Percentiles rank a stretch among this genome's conserved stretches.
Conservation (phyloP, 2,888 invertebrate genomes). For the Ennomos quercinarius region DNA sequence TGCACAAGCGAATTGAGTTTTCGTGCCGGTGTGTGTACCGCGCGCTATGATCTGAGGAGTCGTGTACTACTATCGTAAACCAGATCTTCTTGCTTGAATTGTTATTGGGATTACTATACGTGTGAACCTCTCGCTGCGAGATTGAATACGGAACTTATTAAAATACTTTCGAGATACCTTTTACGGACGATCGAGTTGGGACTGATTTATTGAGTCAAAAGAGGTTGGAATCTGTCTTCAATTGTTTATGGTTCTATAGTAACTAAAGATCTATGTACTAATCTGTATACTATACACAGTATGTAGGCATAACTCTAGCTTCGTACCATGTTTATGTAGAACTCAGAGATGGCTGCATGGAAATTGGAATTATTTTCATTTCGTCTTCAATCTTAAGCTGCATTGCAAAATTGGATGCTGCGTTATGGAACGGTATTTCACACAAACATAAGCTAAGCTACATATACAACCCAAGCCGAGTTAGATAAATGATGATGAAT, state of each 20-base stretch:
- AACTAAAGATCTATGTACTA: too few species aligned
- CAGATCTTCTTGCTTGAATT: constrained; percentile 74
- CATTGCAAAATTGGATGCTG: constrained; percentile 54
- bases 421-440: constrained; percentile 57
- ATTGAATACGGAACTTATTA: constrained; percentile 69
- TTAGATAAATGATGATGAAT: constrained; percentile 37
- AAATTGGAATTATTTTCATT: constrained; percentile 61
- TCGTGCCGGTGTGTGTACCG: constrained; percentile 70
- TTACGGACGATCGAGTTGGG: constrained; percentile 26
- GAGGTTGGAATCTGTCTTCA: background rate
- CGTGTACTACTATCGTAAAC: constrained; percentile 65
- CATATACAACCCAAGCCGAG: constrained; percentile 23
- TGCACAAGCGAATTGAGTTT: constrained; percentile 82
- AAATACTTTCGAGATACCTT: constrained; percentile 57
- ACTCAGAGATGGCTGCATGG: constrained; percentile 47
- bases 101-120: constrained; percentile 71
- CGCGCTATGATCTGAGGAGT: constrained; percentile 66
- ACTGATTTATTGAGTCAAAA: constrained; percentile 10
- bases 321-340: constrained; percentile 26
- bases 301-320: constrained; percentile 5
- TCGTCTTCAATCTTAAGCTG: constrained; percentile 57
- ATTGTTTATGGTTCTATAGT: background rate
- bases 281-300: too few species aligned
- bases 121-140: constrained; percentile 65
- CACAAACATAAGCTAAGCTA: constrained; percentile 41